These are phyloP conservation scores for Magallana angulata DNA, from an alignment of 1,140 invertebrate species.

Conservation along the genomic window DNA sequence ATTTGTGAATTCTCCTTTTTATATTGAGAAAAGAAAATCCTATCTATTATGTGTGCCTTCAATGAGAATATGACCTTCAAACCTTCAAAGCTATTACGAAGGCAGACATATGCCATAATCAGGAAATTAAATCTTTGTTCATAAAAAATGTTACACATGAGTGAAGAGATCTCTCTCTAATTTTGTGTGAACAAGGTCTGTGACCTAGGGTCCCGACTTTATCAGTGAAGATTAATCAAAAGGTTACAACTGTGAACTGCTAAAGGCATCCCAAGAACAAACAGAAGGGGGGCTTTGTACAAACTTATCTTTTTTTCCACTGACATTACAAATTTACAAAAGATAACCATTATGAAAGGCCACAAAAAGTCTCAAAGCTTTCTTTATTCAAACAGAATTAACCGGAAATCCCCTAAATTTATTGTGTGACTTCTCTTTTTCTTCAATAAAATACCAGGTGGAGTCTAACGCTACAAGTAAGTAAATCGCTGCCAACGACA, in stretches of 20 bases:
- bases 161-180: not conserved
- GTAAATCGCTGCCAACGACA: too few species aligned
- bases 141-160: constrained; percentile 20
- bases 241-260: not conserved
- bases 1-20: not conserved
- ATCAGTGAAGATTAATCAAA: not conserved
- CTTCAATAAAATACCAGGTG: too few species aligned
- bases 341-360: not conserved
- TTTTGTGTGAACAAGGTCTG: constrained; percentile 26
- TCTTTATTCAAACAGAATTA: not conserved
- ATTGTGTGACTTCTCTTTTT: too few species aligned
- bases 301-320: not conserved
- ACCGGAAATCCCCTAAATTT: too few species aligned
- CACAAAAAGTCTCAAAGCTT: not conserved
- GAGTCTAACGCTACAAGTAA: too few species aligned
- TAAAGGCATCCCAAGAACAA: constrained; percentile 2
- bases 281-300: not conserved
- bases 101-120: not conserved
- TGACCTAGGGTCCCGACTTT: constrained; percentile 17
- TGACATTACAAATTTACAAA: not conserved
- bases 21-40: not conserved
- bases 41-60: not conserved
- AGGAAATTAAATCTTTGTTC: constrained; percentile 10
- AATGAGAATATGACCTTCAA: constrained; percentile 7
- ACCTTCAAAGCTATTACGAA: not conserved